A percentile compares a stretch with the other conserved stretches of the same genome.
Conservation (phyloP, 2,113 vertebrate genomes). For the Taxidea taxus region DNA sequence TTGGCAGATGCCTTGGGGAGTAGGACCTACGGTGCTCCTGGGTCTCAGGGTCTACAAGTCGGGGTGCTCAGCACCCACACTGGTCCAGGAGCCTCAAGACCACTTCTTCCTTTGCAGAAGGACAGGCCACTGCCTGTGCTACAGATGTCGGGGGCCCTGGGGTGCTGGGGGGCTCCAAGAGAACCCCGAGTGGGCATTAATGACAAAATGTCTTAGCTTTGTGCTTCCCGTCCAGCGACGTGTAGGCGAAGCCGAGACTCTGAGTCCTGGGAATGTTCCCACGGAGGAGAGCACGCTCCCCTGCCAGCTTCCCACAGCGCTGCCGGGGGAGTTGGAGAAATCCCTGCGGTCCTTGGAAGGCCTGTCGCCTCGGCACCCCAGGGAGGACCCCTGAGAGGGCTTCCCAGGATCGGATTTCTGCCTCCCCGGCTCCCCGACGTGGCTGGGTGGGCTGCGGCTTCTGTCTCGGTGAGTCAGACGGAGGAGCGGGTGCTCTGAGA, state of each 20-base stretch:
- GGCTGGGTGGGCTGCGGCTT: neutral
- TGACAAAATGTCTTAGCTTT: neutral
- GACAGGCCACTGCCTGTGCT: neutral
- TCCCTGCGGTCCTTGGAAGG: neutral
- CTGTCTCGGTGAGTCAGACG: rapidly evolving
- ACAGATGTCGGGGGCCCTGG: neutral
- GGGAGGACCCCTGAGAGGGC: neutral
- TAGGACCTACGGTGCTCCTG: too few relatives aligned
- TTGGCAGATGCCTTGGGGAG: neutral
- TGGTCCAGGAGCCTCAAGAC: neutral
- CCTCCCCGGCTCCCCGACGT: neutral
- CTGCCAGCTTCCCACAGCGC: neutral
- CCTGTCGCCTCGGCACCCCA: rapidly evolving
- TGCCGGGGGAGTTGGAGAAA: rapidly evolving
- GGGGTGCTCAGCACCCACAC: neutral
- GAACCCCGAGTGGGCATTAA: neutral
- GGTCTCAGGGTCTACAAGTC: neutral
- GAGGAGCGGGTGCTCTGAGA: neutral
- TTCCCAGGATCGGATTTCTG: neutral
- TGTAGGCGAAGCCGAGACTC: neutral
- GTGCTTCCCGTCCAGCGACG: neutral
- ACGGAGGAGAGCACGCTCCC: neutral
- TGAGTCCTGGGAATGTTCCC: neutral
- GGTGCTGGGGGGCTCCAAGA: neutral
- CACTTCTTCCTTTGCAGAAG: neutral